A percentile compares a stretch with the other conserved stretches of the same genome.
Evolutionary conservation across 2,797 vertebrate species (phyloP).

Genomic region (Mormyrus proboscirostris): DNA sequence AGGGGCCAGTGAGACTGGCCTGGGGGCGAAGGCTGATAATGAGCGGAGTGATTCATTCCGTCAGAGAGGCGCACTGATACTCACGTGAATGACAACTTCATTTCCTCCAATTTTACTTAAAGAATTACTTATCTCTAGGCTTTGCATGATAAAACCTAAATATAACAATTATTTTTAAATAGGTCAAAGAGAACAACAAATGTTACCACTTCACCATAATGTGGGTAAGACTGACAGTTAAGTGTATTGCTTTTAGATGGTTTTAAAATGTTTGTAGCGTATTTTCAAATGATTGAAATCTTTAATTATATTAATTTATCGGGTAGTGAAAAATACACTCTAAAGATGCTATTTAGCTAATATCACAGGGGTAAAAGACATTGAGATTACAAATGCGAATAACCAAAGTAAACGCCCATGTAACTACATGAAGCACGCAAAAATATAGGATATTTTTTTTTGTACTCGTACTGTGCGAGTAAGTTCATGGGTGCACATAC

Average conservation of each 20-base stretch:
- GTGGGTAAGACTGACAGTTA: not conserved
- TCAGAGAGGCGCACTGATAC: conserved; percentile 10
- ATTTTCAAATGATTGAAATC: not conserved
- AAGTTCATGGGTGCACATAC: not conserved
- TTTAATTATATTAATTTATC: not conserved
- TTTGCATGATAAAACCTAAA: not conserved
- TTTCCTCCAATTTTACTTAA: conserved; percentile 1
- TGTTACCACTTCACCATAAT: not conserved
- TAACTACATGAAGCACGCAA: not conserved
- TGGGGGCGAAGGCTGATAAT: conserved; percentile 16
- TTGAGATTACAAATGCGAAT: not conserved
- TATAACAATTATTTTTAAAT: conserved; percentile 1
- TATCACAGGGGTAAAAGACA: not conserved
- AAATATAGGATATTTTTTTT: not conserved
- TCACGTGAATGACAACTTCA: conserved; percentile 15
- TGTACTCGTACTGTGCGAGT: not conserved
- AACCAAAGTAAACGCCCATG: not conserved
- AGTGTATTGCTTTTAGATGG: not conserved
- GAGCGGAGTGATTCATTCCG: conserved; percentile 7
- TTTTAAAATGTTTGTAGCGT: not conserved
- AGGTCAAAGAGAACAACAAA: not conserved
- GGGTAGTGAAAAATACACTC: not conserved
- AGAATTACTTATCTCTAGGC: not conserved
- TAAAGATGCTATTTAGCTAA: not conserved
- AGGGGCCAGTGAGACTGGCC: conserved; percentile 19